phyloP scores from a whole-genome alignment of 2,797 vertebrate species.

The Pteropus rufus region DNA sequence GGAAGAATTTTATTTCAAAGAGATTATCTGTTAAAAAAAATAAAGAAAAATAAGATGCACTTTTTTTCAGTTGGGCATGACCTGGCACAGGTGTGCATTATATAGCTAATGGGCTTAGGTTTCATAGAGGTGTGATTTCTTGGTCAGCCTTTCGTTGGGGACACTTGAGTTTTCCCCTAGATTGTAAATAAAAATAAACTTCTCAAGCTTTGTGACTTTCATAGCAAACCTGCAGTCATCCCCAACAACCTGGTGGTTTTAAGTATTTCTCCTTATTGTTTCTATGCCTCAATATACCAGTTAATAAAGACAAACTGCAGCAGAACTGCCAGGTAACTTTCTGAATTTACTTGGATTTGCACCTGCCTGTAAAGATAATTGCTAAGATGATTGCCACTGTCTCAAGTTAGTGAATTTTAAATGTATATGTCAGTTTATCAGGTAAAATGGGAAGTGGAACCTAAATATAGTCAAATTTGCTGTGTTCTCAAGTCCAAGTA shows the following conservation, averaged over 20 bases:
- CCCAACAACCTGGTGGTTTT: background rate
- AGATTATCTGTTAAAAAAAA: background rate
- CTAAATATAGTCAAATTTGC: background rate
- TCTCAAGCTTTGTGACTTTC: background rate
- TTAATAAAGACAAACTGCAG: background rate
- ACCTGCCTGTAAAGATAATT: background rate
- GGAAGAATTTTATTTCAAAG: constrained; percentile 11
- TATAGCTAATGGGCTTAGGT: background rate
- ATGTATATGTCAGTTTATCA: background rate
- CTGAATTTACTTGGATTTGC: background rate
- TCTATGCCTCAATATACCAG: background rate
- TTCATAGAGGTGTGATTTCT: background rate
- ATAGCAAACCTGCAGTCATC: background rate
- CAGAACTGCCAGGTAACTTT: background rate
- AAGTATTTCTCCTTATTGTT: background rate
- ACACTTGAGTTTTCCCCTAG: background rate
- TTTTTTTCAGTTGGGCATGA: background rate
- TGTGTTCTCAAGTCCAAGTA: background rate
- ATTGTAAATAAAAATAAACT: background rate
- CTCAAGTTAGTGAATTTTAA: background rate
- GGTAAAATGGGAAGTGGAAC: background rate
- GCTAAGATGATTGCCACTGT: background rate
- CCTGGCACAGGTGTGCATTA: background rate
- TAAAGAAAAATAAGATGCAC: background rate
- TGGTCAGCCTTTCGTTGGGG: background rate